phyloP scores from a whole-genome alignment of 2,888 invertebrate species.

The Helicoverpa assulta region DNA sequence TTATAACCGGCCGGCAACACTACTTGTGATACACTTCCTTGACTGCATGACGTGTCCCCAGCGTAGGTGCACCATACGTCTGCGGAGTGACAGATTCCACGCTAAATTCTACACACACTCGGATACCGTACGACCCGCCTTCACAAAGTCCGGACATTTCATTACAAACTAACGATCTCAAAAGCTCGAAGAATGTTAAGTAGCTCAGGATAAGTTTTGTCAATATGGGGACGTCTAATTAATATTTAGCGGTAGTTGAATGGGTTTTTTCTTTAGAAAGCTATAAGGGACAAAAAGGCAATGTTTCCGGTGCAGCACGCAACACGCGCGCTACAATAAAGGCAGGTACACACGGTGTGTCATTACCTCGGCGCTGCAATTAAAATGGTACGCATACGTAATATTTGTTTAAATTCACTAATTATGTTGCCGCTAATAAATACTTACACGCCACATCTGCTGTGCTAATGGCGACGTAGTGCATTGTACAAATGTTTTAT shows the following conservation, averaged over 20 bases:
- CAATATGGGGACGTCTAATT: conserved; percentile 56
- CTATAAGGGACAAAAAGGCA: conserved; percentile 54
- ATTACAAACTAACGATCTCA: conserved; percentile 57
- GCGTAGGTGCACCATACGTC: conserved; percentile 61
- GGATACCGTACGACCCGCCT: conserved; percentile 62
- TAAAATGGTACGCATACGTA: conserved; percentile 86
- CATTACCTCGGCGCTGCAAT: conserved; percentile 80
- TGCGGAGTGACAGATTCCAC: conserved; percentile 67
- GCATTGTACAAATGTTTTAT: conserved; percentile 82
- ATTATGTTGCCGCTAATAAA: conserved; percentile 87
- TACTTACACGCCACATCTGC: conserved; percentile 87
- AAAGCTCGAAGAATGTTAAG: conserved; percentile 60
- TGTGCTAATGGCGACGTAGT: conserved; percentile 76
- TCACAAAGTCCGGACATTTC: conserved; percentile 63
- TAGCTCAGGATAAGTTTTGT: conserved; percentile 58
- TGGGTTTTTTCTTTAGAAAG: conserved; percentile 45
- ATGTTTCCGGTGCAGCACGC: conserved; percentile 68
- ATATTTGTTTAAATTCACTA: conserved; percentile 89
- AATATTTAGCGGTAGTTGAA: conserved; percentile 42
- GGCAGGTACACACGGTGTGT: conserved; percentile 70
- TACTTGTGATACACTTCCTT: conserved; percentile 54
- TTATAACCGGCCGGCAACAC: conserved; percentile 47
- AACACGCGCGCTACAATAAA: conserved; percentile 62
- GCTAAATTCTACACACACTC: conserved; percentile 62
- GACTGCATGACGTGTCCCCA: conserved; percentile 49